phyloP scores from a whole-genome alignment of 2,113 vertebrate genomes.

The Boulengeromyrus knoepffleri region DNA sequence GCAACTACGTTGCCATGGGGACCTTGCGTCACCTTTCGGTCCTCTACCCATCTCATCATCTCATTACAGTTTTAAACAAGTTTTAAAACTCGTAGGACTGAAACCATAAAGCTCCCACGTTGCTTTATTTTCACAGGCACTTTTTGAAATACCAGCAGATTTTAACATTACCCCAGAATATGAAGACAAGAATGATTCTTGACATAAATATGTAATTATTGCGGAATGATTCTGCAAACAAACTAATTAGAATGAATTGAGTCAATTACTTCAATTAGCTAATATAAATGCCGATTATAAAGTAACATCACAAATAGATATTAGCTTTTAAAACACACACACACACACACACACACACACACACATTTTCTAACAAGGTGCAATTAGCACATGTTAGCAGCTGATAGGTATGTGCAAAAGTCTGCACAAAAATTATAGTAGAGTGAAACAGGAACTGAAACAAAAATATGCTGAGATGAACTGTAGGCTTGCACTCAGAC shows the following conservation, averaged over 20 bases:
- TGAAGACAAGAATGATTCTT: neutral
- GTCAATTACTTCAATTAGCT: neutral
- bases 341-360: neutral
- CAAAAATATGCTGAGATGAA: neutral
- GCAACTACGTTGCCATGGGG: constrained; percentile 9
- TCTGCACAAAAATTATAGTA: neutral
- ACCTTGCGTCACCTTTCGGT: neutral
- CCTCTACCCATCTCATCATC: neutral
- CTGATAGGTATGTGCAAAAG: neutral
- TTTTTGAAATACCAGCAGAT: neutral
- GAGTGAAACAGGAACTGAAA: neutral
- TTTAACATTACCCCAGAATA: neutral
- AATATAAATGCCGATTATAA: neutral
- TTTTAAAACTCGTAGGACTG: neutral
- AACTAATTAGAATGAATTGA: neutral
- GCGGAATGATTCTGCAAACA: neutral
- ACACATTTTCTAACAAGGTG: neutral
- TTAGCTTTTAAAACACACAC: neutral
- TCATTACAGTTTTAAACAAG: too few species aligned
- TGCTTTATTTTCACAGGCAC: neutral
- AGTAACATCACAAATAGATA: neutral
- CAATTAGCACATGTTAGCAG: neutral
- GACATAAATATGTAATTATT: neutral
- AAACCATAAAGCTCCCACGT: neutral
- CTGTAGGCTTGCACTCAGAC: neutral